A percentile compares a stretch with the other conserved stretches of the same genome.
Conservation (phyloP, 2,797 vertebrate species). For the Sebastes kiyomatsui region DNA sequence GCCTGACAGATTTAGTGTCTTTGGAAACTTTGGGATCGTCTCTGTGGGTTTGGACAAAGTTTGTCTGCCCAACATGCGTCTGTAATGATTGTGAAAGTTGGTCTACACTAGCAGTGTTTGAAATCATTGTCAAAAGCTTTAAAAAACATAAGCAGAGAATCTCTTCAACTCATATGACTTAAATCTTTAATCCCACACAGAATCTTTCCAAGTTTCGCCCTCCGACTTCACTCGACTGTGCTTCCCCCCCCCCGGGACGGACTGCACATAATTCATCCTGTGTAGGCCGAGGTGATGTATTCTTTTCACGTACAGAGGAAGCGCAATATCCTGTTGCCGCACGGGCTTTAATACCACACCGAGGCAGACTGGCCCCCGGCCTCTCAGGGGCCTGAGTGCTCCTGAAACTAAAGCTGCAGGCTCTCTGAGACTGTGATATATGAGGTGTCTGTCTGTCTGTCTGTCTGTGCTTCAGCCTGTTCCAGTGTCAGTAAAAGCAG, state of each 20-base stretch:
- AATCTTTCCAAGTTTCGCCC: conserved; percentile 18
- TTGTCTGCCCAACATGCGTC: neutral
- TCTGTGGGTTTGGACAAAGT: neutral
- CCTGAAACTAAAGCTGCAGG: conserved; percentile 69
- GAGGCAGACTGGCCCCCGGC: conserved; percentile 58
- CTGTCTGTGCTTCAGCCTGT: conserved; percentile 49
- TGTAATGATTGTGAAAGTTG: neutral
- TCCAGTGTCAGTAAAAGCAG: conserved; percentile 60
- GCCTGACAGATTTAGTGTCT: neutral
- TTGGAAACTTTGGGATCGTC: neutral
- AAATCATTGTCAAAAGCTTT: conserved; percentile 16
- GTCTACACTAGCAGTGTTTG: neutral
- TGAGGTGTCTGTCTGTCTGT: conserved; percentile 70
- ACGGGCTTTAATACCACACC: conserved; percentile 63
- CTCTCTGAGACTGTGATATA: conserved; percentile 71
- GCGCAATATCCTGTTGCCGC: conserved; percentile 82
- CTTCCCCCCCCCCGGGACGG: neutral
- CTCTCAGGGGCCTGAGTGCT: conserved; percentile 59
- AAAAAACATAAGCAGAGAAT: conserved; percentile 7
- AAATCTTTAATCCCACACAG: conserved; percentile 9
- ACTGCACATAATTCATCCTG: conserved; percentile 66
- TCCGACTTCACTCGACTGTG: conserved; percentile 8
- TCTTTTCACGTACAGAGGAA: conserved; percentile 80
- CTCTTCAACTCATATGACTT: neutral
- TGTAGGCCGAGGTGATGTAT: conserved; percentile 73